Base-by-base conservation (phyloP, 1,140 invertebrate species). In the Leptoteleia sp. region DNA sequence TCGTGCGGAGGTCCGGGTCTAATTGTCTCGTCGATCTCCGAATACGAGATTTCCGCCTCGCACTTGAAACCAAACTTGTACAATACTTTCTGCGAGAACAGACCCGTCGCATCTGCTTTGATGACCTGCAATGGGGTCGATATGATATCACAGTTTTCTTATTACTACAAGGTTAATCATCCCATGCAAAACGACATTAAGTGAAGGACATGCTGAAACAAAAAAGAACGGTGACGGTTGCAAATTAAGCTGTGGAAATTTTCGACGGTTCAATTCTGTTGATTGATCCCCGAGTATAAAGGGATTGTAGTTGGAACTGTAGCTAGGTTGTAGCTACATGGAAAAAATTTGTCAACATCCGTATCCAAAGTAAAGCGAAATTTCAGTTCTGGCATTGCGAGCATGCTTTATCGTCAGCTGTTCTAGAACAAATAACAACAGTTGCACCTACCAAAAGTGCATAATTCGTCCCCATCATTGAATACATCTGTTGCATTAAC, bases 71-170 rank as follows among this genome's bases (percentile, higher is more conserved):
- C 94, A 9, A 93, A 87, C 13, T 91, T 93, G 81, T 91, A 90
- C 42, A 92, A 92, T 13, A 94, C 93, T 79, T 92, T 94, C 81
- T 95, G 94, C 0, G 94, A 95, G 80, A 91, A 96, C 0, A 93
- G 89, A 12, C 94, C 94, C 0, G 95, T 96, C 2, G 94, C 93
- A 80, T 95, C 95, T 12, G 92, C 93, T 85, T 95, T 95, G 48
- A 95, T 92, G 8, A 95, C 77, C 93, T 94, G 87, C 2, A 90
- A 76, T n/a, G 45, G 47, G 37, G 62, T 37, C 64, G 12, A 76
- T 12, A 75, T 57, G 48, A 67, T 61, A 43, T 50, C 61, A 54
- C 59, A 40, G 8, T 40, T 22, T 67, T 9, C 54, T 38, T 52
- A 45, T 27, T 42, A 45, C 37, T 12, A 17, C 12, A 13, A 33